Evolutionary conservation across 2,797 vertebrate species (phyloP).

Genomic region (Fistularia tabacaria): DNA sequence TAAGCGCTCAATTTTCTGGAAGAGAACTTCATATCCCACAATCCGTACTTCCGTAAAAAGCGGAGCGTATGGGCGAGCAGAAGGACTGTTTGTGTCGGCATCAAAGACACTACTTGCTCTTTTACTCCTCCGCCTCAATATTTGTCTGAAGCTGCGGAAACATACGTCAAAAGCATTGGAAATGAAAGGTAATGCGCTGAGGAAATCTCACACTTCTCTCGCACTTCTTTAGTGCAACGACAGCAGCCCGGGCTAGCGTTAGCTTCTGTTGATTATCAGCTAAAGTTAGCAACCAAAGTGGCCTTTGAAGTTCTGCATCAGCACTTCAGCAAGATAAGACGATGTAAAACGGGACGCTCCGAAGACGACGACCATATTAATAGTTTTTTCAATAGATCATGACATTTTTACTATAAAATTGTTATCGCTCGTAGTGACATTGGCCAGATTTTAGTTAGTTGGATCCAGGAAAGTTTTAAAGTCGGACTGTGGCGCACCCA

Average conservation of each 20-base stretch:
- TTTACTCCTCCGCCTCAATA: neutral
- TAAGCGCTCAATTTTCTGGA: neutral
- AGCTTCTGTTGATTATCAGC: neutral
- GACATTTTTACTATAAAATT: no score
- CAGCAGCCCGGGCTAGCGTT: neutral
- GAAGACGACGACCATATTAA: no score
- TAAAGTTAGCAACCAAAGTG: slow-evolving; percentile 32
- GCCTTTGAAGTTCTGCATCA: slow-evolving; percentile 24
- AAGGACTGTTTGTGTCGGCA: neutral
- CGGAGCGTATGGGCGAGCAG: slow-evolving; percentile 2
- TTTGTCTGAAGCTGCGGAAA: slow-evolving; percentile 1
- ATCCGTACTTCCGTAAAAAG: slow-evolving; percentile 46
- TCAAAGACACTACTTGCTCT: neutral
- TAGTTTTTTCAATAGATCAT: no score
- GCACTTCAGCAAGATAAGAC: neutral
- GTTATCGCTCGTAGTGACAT: no score
- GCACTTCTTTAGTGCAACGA: neutral
- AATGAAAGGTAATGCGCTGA: slow-evolving; percentile 50
- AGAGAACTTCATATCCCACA: slow-evolving; percentile 56
- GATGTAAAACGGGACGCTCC: no score
- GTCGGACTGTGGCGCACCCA: no score
- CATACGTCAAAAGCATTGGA: slow-evolving; percentile 18
- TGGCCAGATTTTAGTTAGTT: no score
- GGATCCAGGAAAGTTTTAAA: no score
- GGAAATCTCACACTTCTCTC: neutral